phyloP scores from a whole-genome alignment of 2,888 invertebrate species.

The Troglohyphantes excavatus region DNA sequence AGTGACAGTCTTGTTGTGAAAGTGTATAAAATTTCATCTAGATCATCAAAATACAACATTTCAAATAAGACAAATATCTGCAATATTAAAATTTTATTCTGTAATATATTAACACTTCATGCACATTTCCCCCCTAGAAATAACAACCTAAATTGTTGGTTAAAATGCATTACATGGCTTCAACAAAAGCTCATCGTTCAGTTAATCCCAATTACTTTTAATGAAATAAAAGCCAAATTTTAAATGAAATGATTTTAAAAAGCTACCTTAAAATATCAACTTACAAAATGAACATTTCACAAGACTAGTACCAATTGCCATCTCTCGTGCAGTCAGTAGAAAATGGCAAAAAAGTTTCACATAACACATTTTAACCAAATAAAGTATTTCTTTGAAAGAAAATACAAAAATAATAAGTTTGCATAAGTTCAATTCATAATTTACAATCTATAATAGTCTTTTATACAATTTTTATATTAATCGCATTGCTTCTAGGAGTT shows the following conservation, averaged over 20 bases:
- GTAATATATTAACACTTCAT: not conserved
- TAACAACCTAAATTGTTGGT: not conserved
- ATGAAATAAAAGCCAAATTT: not conserved
- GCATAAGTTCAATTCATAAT: not conserved
- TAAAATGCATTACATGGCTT: not conserved
- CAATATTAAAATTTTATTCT: not conserved
- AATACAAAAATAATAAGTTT: not conserved
- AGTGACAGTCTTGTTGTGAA: too few species aligned
- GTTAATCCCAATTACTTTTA: not conserved
- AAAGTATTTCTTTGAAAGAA: not conserved
- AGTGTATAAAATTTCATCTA: too few species aligned
- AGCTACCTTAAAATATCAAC: too few species aligned
- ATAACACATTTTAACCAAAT: not conserved
- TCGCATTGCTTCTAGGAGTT: constrained; percentile 11
- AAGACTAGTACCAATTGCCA: not conserved
- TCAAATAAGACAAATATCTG: too few species aligned
- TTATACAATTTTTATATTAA: constrained; percentile 20
- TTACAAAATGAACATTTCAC: too few species aligned
- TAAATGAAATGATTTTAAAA: not conserved
- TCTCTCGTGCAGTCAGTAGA: not conserved
- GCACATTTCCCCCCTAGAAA: too few species aligned
- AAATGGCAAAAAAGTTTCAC: not conserved
- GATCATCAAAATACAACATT: too few species aligned
- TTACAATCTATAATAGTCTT: constrained; percentile 26
- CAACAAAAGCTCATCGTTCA: too few species aligned